A percentile compares a stretch with the other conserved stretches of the same genome.
phyloP scores from a whole-genome alignment of 2,888 invertebrate species.

The Tipula confusa region DNA sequence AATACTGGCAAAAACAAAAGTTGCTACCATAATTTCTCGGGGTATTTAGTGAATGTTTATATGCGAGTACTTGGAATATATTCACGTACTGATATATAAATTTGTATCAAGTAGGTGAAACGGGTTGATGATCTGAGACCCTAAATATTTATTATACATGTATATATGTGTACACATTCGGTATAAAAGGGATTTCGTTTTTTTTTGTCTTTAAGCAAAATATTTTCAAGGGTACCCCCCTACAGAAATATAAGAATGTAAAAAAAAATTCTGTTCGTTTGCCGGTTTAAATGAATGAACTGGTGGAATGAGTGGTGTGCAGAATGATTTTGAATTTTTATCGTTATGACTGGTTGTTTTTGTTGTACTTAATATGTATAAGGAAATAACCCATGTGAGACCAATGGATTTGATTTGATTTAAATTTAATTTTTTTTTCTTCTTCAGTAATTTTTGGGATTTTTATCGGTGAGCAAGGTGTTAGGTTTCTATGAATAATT shows the following conservation, averaged over 20 bases:
- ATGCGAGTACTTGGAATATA: background rate
- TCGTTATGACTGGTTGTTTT: background rate
- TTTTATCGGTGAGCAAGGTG: background rate
- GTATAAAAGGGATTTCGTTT: conserved; percentile 8
- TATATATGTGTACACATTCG: background rate
- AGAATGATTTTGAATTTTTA: conserved; percentile 5
- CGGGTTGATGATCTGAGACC: background rate
- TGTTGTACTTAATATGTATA: background rate
- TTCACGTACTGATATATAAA: background rate
- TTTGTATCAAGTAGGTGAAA: background rate
- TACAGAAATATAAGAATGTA: background rate
- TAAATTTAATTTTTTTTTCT: conserved; percentile 35
- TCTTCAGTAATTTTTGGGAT: background rate
- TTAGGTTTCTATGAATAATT: background rate
- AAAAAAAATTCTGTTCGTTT: background rate
- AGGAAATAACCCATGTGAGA: conserved; percentile 29
- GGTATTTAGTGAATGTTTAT: background rate
- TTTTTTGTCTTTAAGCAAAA: background rate
- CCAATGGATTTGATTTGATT: conserved; percentile 27
- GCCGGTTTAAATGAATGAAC: background rate
- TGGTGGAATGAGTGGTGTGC: conserved; percentile 3
- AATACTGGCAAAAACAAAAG: background rate
- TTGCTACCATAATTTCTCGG: background rate
- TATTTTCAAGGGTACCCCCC: background rate
- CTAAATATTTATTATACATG: background rate